phyloP scores from a whole-genome alignment of 2,797 vertebrate genomes.

The Pangasius macronema region DNA sequence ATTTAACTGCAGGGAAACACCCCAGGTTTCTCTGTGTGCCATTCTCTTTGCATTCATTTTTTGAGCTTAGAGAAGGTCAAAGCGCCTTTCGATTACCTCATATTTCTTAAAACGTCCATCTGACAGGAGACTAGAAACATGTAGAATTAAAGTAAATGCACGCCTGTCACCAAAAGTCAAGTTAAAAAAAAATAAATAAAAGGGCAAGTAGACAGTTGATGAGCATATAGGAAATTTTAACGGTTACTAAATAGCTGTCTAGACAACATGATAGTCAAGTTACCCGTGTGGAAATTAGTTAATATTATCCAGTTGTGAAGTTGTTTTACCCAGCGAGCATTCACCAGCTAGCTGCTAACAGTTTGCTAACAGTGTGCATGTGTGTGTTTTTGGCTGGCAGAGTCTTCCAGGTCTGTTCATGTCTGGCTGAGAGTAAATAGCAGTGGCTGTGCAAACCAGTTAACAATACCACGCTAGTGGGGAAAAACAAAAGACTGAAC shows the following conservation, averaged over 20 bases:
- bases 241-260: background rate
- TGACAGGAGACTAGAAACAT: background rate
- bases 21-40: constrained; percentile 10
- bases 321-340: too few relatives aligned
- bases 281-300: background rate
- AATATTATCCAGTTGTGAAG: background rate
- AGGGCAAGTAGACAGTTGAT: too few relatives aligned
- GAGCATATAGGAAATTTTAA: too few relatives aligned
- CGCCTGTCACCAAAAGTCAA: background rate
- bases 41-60: constrained; percentile 30
- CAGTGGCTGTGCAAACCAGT: too few relatives aligned
- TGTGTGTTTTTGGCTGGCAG: too few relatives aligned
- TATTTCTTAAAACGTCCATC: background rate
- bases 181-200: too few relatives aligned
- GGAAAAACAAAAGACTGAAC: background rate
- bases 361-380: background rate
- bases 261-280: background rate
- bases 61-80: background rate
- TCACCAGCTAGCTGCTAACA: too few relatives aligned
- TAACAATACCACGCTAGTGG: background rate
- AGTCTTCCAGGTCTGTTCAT: background rate
- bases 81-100: background rate
- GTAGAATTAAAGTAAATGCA: background rate
- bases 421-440: background rate
- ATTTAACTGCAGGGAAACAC: constrained; percentile 37